Percentiles rank a stretch among this genome's conserved stretches.
Conservation (phyloP, 2,797 vertebrate genomes). For the Nyctalus aviator region DNA sequence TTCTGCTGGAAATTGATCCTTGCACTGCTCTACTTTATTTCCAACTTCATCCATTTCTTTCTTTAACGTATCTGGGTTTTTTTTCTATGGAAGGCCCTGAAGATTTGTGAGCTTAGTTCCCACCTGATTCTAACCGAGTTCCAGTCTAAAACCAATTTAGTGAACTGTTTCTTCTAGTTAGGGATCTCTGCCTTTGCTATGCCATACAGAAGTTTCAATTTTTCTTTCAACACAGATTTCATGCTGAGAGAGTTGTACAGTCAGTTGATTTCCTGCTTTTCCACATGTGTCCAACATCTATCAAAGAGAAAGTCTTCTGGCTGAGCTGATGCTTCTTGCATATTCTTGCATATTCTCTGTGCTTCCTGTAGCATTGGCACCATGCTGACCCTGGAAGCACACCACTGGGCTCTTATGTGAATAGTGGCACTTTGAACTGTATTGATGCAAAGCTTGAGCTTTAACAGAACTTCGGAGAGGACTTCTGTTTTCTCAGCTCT, state of each 20-base stretch:
- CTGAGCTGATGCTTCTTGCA: slow-evolving; percentile 92
- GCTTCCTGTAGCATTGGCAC: slow-evolving; percentile 92
- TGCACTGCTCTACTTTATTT: slow-evolving; percentile 96
- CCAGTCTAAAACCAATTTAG: slow-evolving; percentile 95
- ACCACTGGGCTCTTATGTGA: slow-evolving; percentile 92
- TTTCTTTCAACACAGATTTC: slow-evolving; percentile 95
- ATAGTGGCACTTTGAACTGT: slow-evolving; percentile 92
- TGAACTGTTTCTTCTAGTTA: slow-evolving; percentile 95
- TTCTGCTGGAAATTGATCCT: slow-evolving; percentile 85
- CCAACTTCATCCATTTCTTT: slow-evolving; percentile 96
- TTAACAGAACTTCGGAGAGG: slow-evolving; percentile 94
- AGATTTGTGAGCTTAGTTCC: slow-evolving; percentile 95
- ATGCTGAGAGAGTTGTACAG: slow-evolving; percentile 92
- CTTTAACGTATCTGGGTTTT: slow-evolving; percentile 91
- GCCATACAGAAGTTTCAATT: slow-evolving; percentile 91
- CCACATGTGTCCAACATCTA: slow-evolving; percentile 94
- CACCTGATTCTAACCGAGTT: slow-evolving; percentile 94
- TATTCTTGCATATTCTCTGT: slow-evolving; percentile 90
- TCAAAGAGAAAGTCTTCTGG: slow-evolving; percentile 93
- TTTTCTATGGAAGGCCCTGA: slow-evolving; percentile 95
- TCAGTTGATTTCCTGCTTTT: slow-evolving; percentile 93
- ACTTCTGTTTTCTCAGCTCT: slow-evolving; percentile 96
- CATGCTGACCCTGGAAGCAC: slow-evolving; percentile 93
- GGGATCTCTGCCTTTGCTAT: slow-evolving; percentile 95
- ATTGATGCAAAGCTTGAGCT: slow-evolving; percentile 91